These are phyloP conservation scores for Electrophaes corylata DNA, from an alignment of 2,888 invertebrate genomes.

Conservation along the genomic window DNA sequence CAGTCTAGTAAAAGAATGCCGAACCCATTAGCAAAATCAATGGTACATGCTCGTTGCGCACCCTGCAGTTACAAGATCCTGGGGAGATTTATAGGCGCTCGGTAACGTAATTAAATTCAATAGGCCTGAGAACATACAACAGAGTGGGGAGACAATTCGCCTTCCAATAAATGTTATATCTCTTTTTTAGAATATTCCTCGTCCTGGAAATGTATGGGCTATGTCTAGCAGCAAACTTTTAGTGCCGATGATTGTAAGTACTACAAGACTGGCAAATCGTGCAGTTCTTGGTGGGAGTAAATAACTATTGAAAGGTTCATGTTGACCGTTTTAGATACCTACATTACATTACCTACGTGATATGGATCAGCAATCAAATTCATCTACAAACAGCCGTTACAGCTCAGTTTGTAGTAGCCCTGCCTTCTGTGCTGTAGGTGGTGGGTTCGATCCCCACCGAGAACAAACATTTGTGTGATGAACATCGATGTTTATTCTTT, in stretches of 20 bases:
- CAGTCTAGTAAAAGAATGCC: no score
- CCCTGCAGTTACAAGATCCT: conserved; percentile 3
- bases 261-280: background rate
- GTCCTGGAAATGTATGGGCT: no score
- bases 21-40: no score
- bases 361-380: background rate
- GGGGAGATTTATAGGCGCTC: conserved; percentile 17
- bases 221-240: no score
- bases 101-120: conserved; percentile 14
- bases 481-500: no score
- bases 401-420: no score
- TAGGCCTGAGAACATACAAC: conserved; percentile 2
- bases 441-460: no score
- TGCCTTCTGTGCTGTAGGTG: no score
- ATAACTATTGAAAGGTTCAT: background rate
- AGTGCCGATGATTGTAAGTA: no score
- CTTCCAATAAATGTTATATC: background rate
- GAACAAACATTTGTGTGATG: no score
- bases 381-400: no score
- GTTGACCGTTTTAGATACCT: background rate
- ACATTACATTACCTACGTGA: background rate
- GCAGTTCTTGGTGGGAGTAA: background rate
- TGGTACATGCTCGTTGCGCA: background rate
- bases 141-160: background rate
- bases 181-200: background rate